Base-by-base conservation (phyloP, 2,113 vertebrate species). In the Megaceryle torquata region DNA sequence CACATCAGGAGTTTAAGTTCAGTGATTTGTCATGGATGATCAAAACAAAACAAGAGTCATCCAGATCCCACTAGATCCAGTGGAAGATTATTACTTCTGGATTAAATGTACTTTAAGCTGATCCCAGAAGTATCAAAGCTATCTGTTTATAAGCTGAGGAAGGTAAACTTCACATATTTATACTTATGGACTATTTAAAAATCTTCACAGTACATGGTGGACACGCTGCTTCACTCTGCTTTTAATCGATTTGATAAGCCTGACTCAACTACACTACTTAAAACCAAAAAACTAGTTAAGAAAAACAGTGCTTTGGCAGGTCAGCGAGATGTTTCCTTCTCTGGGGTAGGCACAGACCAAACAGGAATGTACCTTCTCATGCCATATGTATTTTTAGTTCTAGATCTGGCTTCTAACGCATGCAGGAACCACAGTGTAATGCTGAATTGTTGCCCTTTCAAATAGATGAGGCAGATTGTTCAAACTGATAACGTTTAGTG, bases 291-390 rank as follows among this genome's bases (percentile, higher is more conserved):
- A 7, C 37, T 74, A 46, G 24, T 71, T 44, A 70, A 83, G 86
- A 48, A 75, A 91, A 95, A 33, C 68, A 78, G 80, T 39, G 54
- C 50, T 88, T 94, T 96, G 93, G 90, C 92, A 89, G 43, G 37
- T 65, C 65, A 57, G 8, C 0, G 3, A 89, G 86, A 71, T 81
- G 77, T 94, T 95, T 92, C 90, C 88, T 95, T 68, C 82, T 91
- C 60, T 15, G 3, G 90, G 19, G 43, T 41, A 88, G 86, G 88
- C 77, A 83, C 43, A 64, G 76, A 39, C 39, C 0, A 0, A 83
- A 44, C 56, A 96, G 88, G 89, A 96, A 95, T 82, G 80, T 57
- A 94, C 82, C 69, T 96, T 95, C 86, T 44, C 29, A 9, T 93
- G 86, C 91, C 82, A 53, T 74, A 7, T 71, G 60, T 96, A 88